Evolutionary conservation across 2,113 vertebrate species (phyloP).

Genomic region (Ictalurus furcatus): DNA sequence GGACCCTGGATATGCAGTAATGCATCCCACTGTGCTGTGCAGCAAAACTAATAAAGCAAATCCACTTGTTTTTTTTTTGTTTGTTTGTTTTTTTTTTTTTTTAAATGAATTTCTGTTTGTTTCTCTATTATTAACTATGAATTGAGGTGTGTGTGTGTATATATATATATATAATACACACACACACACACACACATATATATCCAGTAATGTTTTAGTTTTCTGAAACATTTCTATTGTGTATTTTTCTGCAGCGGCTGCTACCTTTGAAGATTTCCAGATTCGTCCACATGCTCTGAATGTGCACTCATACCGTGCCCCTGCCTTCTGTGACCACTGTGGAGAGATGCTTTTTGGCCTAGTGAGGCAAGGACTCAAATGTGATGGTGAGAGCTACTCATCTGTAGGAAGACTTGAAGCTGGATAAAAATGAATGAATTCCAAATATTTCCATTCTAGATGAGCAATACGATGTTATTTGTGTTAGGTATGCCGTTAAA

Average conservation of each 20-base stretch:
- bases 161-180: too few relatives aligned
- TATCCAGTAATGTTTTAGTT: neutral
- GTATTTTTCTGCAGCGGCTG: slow-evolving; percentile 71
- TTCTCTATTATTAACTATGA: neutral
- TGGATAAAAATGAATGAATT: neutral
- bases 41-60: neutral
- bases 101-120: neutral
- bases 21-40: neutral
- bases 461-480: neutral
- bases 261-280: slow-evolving; percentile 89
- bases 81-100: neutral
- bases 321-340: slow-evolving; percentile 90
- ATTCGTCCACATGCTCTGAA: slow-evolving; percentile 87
- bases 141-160: neutral
- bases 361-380: slow-evolving; percentile 88
- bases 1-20: neutral
- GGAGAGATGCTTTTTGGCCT: slow-evolving; percentile 90
- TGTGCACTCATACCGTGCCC: slow-evolving; percentile 86
- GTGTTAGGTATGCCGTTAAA: neutral
- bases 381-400: slow-evolving; percentile 75
- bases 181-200: too few relatives aligned
- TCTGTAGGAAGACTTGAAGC: neutral
- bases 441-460: neutral
- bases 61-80: neutral
- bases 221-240: neutral